Conservation (phyloP, 2,113 vertebrate genomes). For the Salvelinus sp. region DNA sequence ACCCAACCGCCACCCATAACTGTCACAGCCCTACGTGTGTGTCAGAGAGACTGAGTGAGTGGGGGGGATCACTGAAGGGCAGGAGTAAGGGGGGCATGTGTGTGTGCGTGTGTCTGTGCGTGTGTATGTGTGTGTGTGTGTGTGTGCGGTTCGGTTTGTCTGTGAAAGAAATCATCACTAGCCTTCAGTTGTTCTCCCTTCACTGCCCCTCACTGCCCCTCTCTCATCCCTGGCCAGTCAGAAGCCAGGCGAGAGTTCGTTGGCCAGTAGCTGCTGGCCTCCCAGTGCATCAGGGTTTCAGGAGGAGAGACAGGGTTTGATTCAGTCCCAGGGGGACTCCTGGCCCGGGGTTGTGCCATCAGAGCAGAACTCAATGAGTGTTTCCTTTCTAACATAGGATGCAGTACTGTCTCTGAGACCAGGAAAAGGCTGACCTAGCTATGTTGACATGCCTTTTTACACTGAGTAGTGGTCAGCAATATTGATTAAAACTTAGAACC, state of each 20-base stretch:
- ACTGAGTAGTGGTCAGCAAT: too few relatives aligned
- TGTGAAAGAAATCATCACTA: slow-evolving; percentile 81
- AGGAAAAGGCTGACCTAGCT: neutral
- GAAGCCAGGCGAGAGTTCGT: neutral
- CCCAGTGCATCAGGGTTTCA: slow-evolving; percentile 42
- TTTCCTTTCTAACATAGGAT: neutral
- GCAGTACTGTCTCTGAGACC: neutral
- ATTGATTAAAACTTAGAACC: too few relatives aligned
- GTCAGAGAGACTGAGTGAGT: slow-evolving; percentile 30
- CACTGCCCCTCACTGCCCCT: slow-evolving; percentile 18
- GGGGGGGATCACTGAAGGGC: slow-evolving; percentile 36
- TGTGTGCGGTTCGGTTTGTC: slow-evolving; percentile 18
- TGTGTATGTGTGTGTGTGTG: slow-evolving; percentile 18
- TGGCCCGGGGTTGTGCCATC: slow-evolving; percentile 37
- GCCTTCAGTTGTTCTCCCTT: slow-evolving; percentile 46
- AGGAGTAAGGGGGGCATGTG: neutral
- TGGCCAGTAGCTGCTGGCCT: slow-evolving; percentile 38
- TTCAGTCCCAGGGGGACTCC: slow-evolving; percentile 44
- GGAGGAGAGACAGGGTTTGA: slow-evolving; percentile 50
- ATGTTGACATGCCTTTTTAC: too few relatives aligned
- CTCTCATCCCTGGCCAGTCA: slow-evolving; percentile 17
- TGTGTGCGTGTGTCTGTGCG: slow-evolving; percentile 26
- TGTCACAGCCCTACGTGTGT: neutral
- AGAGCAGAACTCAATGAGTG: slow-evolving; percentile 23
- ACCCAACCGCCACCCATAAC: too few relatives aligned